Evolutionary conservation across 2,113 vertebrate genomes (phyloP).

Genomic region (Dasyornis broadbenti): DNA sequence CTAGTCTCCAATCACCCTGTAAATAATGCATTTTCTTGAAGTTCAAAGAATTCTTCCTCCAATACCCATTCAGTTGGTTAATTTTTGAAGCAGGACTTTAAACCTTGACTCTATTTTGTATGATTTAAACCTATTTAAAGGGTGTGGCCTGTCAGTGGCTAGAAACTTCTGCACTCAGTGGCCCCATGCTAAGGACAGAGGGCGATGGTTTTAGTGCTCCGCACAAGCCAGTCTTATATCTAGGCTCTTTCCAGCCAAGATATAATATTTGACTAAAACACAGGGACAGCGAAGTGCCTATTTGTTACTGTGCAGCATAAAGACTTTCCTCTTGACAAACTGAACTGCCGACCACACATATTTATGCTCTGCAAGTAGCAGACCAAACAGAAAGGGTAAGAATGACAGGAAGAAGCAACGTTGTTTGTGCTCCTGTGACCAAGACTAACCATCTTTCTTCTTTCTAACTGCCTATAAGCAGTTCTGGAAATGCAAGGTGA

Average conservation of each 20-base stretch:
- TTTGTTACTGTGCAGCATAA: neutral
- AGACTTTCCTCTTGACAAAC: neutral
- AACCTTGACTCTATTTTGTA: neutral
- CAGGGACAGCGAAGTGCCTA: neutral
- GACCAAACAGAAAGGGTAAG: neutral
- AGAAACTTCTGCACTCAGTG: neutral
- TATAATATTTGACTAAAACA: neutral
- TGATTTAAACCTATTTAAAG: neutral
- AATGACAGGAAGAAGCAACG: neutral
- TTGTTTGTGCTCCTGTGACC: neutral
- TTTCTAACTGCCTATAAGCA: neutral
- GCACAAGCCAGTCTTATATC: neutral
- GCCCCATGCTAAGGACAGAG: neutral
- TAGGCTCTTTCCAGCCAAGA: neutral
- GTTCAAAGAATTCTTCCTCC: neutral
- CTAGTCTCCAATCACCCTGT: neutral
- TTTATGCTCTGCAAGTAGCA: neutral
- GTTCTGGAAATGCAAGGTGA: neutral
- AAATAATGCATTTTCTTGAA: neutral
- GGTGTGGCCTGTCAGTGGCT: neutral
- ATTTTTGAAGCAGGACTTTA: neutral
- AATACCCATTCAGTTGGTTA: neutral
- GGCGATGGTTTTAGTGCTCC: accelerated
- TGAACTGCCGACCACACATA: neutral
- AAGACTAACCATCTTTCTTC: neutral